A percentile compares a stretch with the other conserved stretches of the same genome.
Conservation (phyloP, 2,797 vertebrate genomes). For the Diglossa cyanea region DNA sequence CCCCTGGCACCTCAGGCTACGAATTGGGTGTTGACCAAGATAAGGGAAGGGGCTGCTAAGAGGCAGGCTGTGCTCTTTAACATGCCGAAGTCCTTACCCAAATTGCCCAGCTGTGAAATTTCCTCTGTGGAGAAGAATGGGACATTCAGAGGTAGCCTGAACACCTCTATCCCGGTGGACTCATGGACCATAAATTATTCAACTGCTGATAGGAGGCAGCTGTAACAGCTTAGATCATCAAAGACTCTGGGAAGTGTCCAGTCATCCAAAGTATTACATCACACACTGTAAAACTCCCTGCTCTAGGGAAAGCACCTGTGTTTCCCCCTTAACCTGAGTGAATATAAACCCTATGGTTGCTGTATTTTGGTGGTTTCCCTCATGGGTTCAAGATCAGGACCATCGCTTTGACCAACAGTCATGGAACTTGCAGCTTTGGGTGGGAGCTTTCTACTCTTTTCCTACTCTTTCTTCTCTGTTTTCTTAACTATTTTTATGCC, state of each 20-base stretch:
- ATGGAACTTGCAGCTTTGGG: background rate
- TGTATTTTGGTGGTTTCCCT: background rate
- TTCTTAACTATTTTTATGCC: background rate
- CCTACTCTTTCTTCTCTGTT: background rate
- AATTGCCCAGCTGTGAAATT: background rate
- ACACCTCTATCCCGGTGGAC: too few relatives aligned
- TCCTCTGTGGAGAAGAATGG: background rate
- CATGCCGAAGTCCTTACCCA: too few relatives aligned
- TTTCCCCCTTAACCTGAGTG: background rate
- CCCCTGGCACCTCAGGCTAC: background rate
- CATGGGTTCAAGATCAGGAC: background rate
- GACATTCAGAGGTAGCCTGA: background rate
- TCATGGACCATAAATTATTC: background rate
- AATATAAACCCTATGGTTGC: background rate
- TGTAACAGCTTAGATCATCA: background rate
- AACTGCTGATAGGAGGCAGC: background rate
- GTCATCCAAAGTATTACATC: background rate
- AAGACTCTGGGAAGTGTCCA: background rate
- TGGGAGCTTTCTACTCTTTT: background rate
- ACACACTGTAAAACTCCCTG: background rate
- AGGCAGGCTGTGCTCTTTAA: background rate
- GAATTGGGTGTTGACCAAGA: background rate
- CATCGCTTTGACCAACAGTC: background rate
- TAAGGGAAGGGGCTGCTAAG: background rate
- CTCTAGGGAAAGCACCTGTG: background rate